Evolutionary conservation across 2,888 invertebrate genomes (phyloP), one percentile per base, ranked within the genome.

Genomic region (Oasisia sp.): DNA sequence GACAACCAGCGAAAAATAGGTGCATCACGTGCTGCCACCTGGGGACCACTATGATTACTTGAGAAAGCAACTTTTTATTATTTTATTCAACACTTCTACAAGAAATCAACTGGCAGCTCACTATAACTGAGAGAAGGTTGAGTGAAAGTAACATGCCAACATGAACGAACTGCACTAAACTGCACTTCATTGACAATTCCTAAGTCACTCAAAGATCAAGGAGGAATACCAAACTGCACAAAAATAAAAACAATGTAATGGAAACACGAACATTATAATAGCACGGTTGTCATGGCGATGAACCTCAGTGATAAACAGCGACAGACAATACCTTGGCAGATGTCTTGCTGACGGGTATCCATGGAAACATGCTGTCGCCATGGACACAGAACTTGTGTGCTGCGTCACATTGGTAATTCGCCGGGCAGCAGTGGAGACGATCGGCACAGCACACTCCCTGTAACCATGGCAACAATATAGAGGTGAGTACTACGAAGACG

Each of bases 391-490:
- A 74, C 74, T 74, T 74, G 74, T 74, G 74, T 14, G 19, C 74
- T 74, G 19, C 74, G 1, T 74, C 91, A n/a, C 91, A 91, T 19
- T 44, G 19, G 91, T 38, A 45, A 14, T 56, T 56, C 7, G 44
- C 45, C n/a, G 91, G 91, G 56, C 91, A 91, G 50, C 91, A 91
- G 56, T 91, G 91, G 50, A 91, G 56, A 1, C 91, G 50, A n/a
- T 91, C 91, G 3, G n/a, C 44, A 32, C 91, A 91, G 56, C 91
- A 91, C 14, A 56, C 56, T n/a, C 32, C 91, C 91, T 91, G 50
- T 27, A 74, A 74, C 74, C 74, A 74, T 74, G 74, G 74, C 74
- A 74, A 50, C 50, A 5, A 50, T 50, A 5, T 14, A 50, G 9
- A 50, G 9, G 50, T 50, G 50, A 74, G 19, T 19, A 74, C 74